Evolutionary conservation across 2,113 vertebrate species (phyloP), one percentile per base, ranked within the genome.

Genomic region (Canis aureus): DNA sequence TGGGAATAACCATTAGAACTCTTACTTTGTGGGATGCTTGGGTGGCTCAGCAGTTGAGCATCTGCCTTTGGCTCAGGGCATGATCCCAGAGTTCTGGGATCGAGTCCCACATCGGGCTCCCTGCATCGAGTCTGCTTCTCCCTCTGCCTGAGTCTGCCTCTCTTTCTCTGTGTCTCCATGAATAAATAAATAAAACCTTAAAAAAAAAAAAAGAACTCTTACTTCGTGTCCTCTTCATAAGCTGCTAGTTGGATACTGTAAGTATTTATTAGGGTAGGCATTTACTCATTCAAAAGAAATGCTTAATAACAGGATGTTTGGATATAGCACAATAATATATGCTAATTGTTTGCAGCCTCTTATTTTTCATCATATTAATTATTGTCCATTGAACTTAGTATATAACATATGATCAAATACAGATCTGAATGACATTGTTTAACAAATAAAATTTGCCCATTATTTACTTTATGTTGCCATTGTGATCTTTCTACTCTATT

Each of bases 331-430:
- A 96, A 96, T 97, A 98, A 94, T 57, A 93, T 95, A 92, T 10
- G 82, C 2, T 97, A 94, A 97, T 29, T 97, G 66, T 91, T 89
- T 98, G 88, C 91, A 97, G 49, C 90, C 81, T 43, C 81, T 96
- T 62, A 43, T 98, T 95, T 93, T 96, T 76, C 59, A 94, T 53
- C 86, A 95, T 96, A 95, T 93, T 82, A 94, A 89, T 97, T 90
- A 13, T 35, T 13, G 0, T 92, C 92, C 89, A 32, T 71, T 90
- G 62, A 71, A 74, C 55, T 95, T 79, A 53, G 11, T 84, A 43
- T 3, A 32, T 66, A 90, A 80, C 71, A 92, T 64, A 94, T 23
- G 20, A 97, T 97, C 93, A 91, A 96, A 80, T 55, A 38, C 16
- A 95, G 71, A 25, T 90, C 88, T 83, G 76, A 93, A 83, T 64